These are phyloP conservation scores for Parasteatoda tepidariorum DNA, from an alignment of 1,140 invertebrate species.

Conservation along the genomic window DNA sequence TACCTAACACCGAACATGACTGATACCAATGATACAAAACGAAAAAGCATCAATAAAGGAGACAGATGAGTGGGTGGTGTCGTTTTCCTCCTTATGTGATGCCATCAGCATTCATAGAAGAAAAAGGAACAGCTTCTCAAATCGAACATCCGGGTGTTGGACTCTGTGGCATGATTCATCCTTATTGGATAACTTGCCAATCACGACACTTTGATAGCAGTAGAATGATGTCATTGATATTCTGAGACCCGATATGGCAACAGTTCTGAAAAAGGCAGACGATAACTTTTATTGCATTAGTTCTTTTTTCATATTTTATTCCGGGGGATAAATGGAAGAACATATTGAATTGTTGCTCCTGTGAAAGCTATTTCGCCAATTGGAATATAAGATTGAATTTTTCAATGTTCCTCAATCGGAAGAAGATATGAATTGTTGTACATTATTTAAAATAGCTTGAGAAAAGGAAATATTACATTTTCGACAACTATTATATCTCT, in stretches of 20 bases:
- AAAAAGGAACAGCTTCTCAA: slow-evolving; percentile 24
- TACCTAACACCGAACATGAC: neutral
- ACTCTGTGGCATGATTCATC: slow-evolving; percentile 17
- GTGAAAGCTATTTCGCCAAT: neutral
- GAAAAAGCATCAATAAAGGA: slow-evolving; percentile 1
- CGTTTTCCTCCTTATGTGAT: slow-evolving; percentile 17
- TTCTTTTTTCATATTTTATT: neutral
- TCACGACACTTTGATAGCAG: slow-evolving; percentile 12
- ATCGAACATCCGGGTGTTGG: slow-evolving; percentile 1
- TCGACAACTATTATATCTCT: too few relatives aligned
- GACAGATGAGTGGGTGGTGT: slow-evolving; percentile 33
- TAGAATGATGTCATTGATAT: slow-evolving; percentile 12
- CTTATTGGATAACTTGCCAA: slow-evolving; percentile 53
- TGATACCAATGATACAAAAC: slow-evolving; percentile 2
- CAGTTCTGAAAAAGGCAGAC: neutral
- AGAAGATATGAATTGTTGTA: too few relatives aligned
- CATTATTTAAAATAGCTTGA: too few relatives aligned
- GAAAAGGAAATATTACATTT: too few relatives aligned
- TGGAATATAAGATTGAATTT: too few relatives aligned
- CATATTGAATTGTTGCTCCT: neutral
- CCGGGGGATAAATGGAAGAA: neutral
- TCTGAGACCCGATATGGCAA: neutral
- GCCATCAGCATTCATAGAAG: neutral
- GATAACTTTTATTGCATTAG: neutral
- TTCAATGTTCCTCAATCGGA: too few relatives aligned